Evolutionary conservation across 2,888 invertebrate species (phyloP).

Genomic region (Cantharis nigra): DNA sequence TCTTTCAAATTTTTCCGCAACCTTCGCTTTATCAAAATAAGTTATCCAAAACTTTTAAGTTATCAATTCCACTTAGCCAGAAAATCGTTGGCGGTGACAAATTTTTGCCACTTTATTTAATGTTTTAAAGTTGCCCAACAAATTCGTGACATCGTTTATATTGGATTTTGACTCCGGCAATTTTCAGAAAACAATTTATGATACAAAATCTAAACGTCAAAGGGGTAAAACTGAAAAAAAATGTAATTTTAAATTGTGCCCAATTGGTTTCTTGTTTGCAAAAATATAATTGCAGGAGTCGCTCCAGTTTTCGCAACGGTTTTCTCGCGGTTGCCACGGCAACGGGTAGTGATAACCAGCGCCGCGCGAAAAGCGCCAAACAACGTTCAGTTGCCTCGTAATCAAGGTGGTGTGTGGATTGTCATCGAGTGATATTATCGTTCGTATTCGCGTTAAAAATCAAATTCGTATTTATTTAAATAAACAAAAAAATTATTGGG

Average conservation of each 20-base stretch:
- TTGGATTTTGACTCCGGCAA: not conserved
- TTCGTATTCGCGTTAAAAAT: not conserved
- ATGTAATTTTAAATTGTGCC: not conserved
- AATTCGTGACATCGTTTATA: not conserved
- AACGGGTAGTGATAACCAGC: not conserved
- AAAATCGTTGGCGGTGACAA: not conserved
- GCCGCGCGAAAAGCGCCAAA: not conserved
- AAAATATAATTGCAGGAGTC: not conserved
- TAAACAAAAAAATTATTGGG: not conserved
- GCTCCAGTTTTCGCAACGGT: not conserved
- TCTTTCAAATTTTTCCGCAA: not conserved
- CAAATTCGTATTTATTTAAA: not conserved
- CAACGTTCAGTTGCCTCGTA: not conserved
- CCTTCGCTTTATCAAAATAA: not conserved
- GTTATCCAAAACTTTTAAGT: not conserved
- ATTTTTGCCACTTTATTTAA: not conserved
- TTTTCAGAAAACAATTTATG: not conserved
- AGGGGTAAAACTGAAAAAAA: not conserved
- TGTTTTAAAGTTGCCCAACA: not conserved
- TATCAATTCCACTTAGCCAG: not conserved
- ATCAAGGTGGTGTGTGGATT: not conserved
- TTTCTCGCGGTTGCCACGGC: not conserved
- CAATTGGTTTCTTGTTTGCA: not conserved
- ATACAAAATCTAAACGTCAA: not conserved
- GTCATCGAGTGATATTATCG: not conserved